Evolutionary conservation across 2,797 vertebrate species (phyloP).

Genomic region (Threskiornis aethiopicus): DNA sequence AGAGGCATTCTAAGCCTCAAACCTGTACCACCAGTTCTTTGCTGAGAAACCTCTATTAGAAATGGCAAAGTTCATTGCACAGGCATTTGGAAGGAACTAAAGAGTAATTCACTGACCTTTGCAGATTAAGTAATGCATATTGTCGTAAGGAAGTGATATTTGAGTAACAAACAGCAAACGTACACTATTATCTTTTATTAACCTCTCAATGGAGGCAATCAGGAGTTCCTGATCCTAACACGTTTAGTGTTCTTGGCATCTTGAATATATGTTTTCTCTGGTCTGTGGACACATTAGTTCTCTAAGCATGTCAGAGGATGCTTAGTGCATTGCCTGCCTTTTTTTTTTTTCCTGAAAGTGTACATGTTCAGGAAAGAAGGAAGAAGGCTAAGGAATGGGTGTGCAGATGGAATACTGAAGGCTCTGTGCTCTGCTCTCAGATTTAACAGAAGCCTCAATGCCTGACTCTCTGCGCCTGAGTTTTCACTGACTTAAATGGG

Average conservation of each 20-base stretch:
- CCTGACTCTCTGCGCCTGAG: neutral
- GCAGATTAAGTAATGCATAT: slow-evolving; percentile 8
- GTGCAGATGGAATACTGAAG: neutral
- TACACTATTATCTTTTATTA: slow-evolving; percentile 17
- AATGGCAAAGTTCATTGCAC: slow-evolving; percentile 47
- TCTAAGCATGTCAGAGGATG: neutral
- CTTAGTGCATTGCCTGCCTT: neutral
- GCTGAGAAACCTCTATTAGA: neutral
- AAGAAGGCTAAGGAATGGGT: neutral
- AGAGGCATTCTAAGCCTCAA: neutral
- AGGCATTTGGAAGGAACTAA: slow-evolving; percentile 31
- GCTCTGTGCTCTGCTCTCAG: neutral
- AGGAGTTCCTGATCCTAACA: neutral
- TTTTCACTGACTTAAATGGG: neutral
- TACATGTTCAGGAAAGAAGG: neutral
- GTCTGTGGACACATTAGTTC: neutral
- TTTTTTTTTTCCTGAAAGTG: neutral
- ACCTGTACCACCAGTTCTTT: slow-evolving; percentile 34
- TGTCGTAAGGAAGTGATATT: slow-evolving; percentile 60
- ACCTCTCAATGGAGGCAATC: neutral
- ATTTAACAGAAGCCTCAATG: neutral
- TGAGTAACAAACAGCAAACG: slow-evolving; percentile 27
- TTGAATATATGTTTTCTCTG: neutral
- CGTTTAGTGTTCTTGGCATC: neutral
- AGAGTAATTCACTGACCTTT: slow-evolving; percentile 41